These are phyloP conservation scores for Lepidostoma basale DNA, from an alignment of 1,140 invertebrate species.

Conservation along the genomic window DNA sequence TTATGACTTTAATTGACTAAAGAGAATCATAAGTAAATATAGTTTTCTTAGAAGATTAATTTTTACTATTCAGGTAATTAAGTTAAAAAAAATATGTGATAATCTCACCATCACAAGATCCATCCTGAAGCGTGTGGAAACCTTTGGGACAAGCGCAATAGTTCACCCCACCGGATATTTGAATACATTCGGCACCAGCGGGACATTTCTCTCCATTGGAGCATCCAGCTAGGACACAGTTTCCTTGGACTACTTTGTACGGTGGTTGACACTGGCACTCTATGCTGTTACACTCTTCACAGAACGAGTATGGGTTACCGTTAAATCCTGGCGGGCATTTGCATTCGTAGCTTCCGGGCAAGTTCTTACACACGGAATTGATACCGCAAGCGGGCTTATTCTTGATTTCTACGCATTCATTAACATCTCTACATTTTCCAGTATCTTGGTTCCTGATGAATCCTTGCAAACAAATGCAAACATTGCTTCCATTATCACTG, in stretches of 20 bases:
- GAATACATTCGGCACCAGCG: constrained; percentile 83
- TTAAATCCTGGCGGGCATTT: constrained; percentile 85
- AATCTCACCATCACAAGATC: constrained; percentile 69
- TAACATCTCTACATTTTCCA: constrained; percentile 82
- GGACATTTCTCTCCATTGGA: constrained; percentile 78
- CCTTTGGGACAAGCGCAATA: constrained; percentile 89
- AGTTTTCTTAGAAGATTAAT: too few relatives aligned
- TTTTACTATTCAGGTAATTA: too few relatives aligned
- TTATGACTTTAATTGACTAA: background rate
- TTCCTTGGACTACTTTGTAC: constrained; percentile 80
- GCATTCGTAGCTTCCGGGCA: constrained; percentile 93
- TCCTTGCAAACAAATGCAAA: constrained; percentile 87
- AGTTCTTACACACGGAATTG: constrained; percentile 89
- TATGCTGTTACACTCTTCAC: constrained; percentile 82
- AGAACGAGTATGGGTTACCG: constrained; percentile 86
- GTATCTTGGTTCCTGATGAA: constrained; percentile 74
- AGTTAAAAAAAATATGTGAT: too few relatives aligned
- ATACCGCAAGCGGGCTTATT: constrained; percentile 80
- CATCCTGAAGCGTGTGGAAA: constrained; percentile 73
- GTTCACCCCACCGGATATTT: constrained; percentile 86
- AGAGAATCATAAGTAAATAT: background rate
- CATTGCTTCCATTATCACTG: constrained; percentile 75
- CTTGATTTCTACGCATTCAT: constrained; percentile 80
- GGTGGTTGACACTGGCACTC: constrained; percentile 87
- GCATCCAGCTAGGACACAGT: constrained; percentile 84